Evolutionary conservation across 1,140 invertebrate species (phyloP), one percentile per base, ranked within the genome.

Genomic region (Habropoda laboriosa): DNA sequence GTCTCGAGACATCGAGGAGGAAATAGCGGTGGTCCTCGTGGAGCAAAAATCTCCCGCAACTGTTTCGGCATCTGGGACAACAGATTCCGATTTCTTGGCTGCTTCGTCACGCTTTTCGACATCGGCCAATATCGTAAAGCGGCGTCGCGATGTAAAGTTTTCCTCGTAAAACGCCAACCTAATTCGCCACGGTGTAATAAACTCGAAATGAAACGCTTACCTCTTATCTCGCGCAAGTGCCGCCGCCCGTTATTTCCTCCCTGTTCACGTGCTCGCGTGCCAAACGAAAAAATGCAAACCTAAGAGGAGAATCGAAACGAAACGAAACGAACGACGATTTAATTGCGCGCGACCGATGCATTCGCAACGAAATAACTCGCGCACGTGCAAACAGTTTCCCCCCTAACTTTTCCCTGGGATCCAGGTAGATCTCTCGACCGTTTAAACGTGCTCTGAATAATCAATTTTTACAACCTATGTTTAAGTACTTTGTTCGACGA

Each of bases 121-220:
- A 35, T 45, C 27, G 53, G 42, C 10, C 16, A 10, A 13, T 8
- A 24, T 71, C 81, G 66, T 79, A 70, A 79, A 84, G 49, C 40
- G 53, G 35, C 40, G 57, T 18, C 1, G 32, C 53, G 68, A 57
- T 60, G 81, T 66, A 83, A 85, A 72, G 51, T 53, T 73, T 49
- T 53, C 12, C 79, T 85, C 85, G 80, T 87, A 87, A 87, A 88
- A 38, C 55, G 55, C 1, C 72, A 78, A 84, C 78, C 79, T 88
- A 87, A 86, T 88, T 89, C 64, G 57, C 5, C 57, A 21, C 12
- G 27, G 72, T 45, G 85, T 85, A 87, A 89, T 87, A 89, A 88
- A 88, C 73, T 71, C 66, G 63, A 80, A 87, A 87, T 86, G 83
- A 86, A 88, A 89, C 47, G 80, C 40, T 49, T 27, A 24, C 45